Conservation (phyloP, 2,888 invertebrate species). For the Drosophila mettleri region DNA sequence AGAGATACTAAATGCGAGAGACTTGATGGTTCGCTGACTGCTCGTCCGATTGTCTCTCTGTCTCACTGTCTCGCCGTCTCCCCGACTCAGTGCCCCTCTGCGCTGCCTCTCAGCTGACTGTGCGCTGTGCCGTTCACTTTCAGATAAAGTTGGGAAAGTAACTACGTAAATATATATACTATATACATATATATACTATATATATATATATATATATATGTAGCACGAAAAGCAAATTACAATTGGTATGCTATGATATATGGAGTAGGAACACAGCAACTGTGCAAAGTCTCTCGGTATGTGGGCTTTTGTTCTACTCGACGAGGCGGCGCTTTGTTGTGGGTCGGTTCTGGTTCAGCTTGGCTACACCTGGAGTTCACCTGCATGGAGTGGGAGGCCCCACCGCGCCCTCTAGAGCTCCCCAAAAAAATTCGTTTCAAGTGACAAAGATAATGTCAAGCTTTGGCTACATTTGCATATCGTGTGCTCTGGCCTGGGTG, state of each 20-base stretch:
- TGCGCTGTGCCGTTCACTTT: slow-evolving; percentile 70
- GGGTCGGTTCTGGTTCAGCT: slow-evolving; percentile 38
- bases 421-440: neutral
- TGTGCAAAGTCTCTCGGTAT: slow-evolving; percentile 37
- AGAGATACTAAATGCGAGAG: slow-evolving; percentile 36
- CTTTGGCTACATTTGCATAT: slow-evolving; percentile 66
- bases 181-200: neutral
- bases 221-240: slow-evolving; percentile 65
- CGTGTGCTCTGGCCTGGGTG: slow-evolving; percentile 38
- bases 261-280: slow-evolving; percentile 48
- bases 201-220: slow-evolving; percentile 17
- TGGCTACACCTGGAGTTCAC: slow-evolving; percentile 43
- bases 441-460: slow-evolving; percentile 41
- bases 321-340: slow-evolving; percentile 48
- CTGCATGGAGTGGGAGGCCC: slow-evolving; percentile 18
- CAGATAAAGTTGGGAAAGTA: slow-evolving; percentile 78
- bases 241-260: slow-evolving; percentile 74
- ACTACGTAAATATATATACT: slow-evolving; percentile 41
- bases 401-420: neutral
- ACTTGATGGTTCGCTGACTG: slow-evolving; percentile 66
- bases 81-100: slow-evolving; percentile 9
- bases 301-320: slow-evolving; percentile 67
- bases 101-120: slow-evolving; percentile 18
- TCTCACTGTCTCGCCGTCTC: slow-evolving; percentile 13
- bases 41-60: slow-evolving; percentile 7